phyloP scores from a whole-genome alignment of 2,888 invertebrate genomes.

The Harpalus rubripes region DNA sequence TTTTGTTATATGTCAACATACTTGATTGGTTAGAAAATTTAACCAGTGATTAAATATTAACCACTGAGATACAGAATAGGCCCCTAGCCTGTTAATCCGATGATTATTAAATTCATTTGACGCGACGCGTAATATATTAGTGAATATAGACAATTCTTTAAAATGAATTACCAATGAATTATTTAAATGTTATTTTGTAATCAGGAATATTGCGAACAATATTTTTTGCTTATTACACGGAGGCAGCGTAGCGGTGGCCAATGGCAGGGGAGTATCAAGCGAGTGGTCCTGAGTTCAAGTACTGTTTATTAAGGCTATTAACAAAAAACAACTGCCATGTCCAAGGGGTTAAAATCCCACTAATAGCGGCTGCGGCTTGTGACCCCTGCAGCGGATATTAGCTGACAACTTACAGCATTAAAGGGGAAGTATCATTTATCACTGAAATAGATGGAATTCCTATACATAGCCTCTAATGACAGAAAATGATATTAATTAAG shows the following conservation, averaged over 20 bases:
- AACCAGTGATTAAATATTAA: too few species aligned
- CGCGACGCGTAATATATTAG: too few species aligned
- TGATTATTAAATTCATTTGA: too few species aligned
- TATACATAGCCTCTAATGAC: neutral
- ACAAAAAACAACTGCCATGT: neutral
- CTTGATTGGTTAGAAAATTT: too few species aligned
- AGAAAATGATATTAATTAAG: neutral
- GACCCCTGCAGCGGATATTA: neutral
- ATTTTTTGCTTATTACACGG: neutral
- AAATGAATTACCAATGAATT: too few species aligned
- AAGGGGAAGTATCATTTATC: neutral
- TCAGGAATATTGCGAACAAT: slow-evolving; percentile 18
- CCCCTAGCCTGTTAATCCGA: too few species aligned
- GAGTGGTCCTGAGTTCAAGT: neutral
- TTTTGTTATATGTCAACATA: too few species aligned
- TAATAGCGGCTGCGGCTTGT: neutral
- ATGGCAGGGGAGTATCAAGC: neutral
- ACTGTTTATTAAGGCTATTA: neutral
- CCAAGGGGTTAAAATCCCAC: neutral
- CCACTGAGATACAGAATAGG: too few species aligned
- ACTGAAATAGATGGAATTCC: neutral
- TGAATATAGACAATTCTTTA: too few species aligned
- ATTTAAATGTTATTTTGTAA: neutral
- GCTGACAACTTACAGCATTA: neutral
- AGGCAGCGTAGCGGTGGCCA: neutral